Evolutionary conservation across 2,113 vertebrate genomes (phyloP).

Genomic region (Cepphus grylle): DNA sequence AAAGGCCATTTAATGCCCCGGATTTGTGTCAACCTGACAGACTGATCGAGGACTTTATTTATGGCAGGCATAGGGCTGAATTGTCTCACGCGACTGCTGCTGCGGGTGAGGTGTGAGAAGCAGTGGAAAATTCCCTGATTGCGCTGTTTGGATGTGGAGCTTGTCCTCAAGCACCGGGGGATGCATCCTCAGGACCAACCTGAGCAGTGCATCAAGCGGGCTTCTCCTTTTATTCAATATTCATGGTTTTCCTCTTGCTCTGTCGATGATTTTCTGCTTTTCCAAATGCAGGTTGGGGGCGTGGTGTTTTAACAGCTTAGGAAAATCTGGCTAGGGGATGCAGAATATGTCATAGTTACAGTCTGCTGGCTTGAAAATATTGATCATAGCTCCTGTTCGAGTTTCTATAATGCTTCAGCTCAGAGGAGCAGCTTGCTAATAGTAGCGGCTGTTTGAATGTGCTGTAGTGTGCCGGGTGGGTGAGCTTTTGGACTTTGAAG

Average conservation of each 20-base stretch:
- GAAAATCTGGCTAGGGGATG: background rate
- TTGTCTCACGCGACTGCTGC: accelerated
- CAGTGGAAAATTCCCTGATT: background rate
- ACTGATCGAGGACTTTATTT: background rate
- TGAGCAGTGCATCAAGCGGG: background rate
- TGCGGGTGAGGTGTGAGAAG: background rate
- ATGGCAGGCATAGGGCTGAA: background rate
- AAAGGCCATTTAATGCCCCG: background rate
- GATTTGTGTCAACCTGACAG: constrained; percentile 14
- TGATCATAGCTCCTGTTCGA: background rate
- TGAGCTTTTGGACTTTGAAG: background rate
- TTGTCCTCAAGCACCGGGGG: background rate
- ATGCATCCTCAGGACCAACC: background rate
- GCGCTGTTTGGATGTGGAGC: background rate
- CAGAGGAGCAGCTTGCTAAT: background rate
- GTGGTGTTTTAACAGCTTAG: background rate
- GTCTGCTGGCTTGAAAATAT: background rate
- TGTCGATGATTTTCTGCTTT: accelerated
- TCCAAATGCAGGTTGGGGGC: background rate
- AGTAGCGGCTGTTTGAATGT: background rate
- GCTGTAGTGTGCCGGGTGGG: background rate
- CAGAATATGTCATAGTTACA: background rate
- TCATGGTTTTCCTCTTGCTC: background rate
- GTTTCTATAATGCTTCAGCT: background rate
- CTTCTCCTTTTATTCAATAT: background rate